phyloP scores from a whole-genome alignment of 2,888 invertebrate species.

The Drosophila atripex region DNA sequence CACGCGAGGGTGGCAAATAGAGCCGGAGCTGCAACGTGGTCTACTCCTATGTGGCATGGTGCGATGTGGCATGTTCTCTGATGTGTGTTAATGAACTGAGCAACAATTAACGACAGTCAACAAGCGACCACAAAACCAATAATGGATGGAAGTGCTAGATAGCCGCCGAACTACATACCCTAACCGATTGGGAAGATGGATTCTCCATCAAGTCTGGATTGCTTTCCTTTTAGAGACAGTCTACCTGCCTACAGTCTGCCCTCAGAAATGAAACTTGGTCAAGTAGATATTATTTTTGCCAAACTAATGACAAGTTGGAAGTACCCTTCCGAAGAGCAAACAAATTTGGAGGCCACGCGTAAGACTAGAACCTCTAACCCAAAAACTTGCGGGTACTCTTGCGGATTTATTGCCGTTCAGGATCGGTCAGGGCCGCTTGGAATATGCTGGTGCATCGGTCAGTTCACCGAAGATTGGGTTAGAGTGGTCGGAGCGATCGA shows the following conservation, averaged over 20 bases:
- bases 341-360: conserved; percentile 68
- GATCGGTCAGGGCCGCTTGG: conserved; percentile 48
- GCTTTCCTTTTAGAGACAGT: too few species aligned
- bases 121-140: conserved; percentile 28
- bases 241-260: too few species aligned
- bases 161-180: not conserved
- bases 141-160: not conserved
- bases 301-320: not conserved
- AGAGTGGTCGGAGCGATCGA: conserved; percentile 9
- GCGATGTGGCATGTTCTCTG: conserved; percentile 18
- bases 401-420: conserved; percentile 70
- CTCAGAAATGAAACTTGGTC: not conserved
- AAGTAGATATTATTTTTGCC: not conserved
- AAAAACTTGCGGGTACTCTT: conserved; percentile 68
- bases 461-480: conserved; percentile 16
- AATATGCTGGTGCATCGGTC: conserved; percentile 53
- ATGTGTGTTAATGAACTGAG: conserved; percentile 75
- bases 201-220: too few species aligned
- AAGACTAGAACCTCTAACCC: conserved; percentile 23
- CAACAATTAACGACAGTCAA: conserved; percentile 68
- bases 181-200: not conserved
- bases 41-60: conserved; percentile 4
- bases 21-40: conserved; percentile 30
- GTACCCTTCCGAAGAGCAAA: conserved; percentile 27
- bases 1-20: conserved; percentile 69